Base-by-base conservation (phyloP, 1,140 invertebrate genomes). In the Temnothorax curvispinosus region DNA sequence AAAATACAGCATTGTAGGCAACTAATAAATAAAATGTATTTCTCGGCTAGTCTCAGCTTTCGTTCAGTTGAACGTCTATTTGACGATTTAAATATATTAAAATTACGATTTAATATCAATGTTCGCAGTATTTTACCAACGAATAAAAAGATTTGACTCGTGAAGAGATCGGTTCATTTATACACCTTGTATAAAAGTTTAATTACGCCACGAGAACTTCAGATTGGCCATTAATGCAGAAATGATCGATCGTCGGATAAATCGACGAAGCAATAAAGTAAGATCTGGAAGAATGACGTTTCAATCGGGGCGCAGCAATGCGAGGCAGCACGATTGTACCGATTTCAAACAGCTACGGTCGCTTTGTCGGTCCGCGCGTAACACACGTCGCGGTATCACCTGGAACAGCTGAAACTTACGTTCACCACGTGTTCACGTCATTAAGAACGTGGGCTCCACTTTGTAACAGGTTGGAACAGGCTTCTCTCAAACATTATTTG, bases 401-500 rank as follows among this genome's bases (percentile, higher is more conserved):
- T 89, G 88, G 88, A 80, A 89, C 88, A 89, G 88, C 88, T 89
- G 88, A 87, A 89, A 76, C 77, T 84, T 52, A 69, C 77, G 64
- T 71, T 76, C 32, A 87, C 67, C 88, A 87, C 86, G 88, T 89
- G 86, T 69, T 87, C 52, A 15, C 56, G 81, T 88, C 82, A 88
- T 88, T 76, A 76, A 62, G 65, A 69, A 21, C 50, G 62, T 47
- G 47, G 64, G 27, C 56, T 69, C 47, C 32, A 54, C 52, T 60
- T 75, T 77, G 62, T 62, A 71, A 75, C 80, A 84, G 80, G 80
- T 84, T 84, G 80, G 80, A 32, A 62, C 69, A 62, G 54, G 80
- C 77, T 54, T 3, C 76, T 81, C 64, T 81, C 35, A 15, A 41
- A 41, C n/a, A 44, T 54, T 81, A 60, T 67, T 69, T 71, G 47